These are phyloP conservation scores for Falco punctatus DNA, from an alignment of 2,113 vertebrate genomes.

Conservation along the genomic window DNA sequence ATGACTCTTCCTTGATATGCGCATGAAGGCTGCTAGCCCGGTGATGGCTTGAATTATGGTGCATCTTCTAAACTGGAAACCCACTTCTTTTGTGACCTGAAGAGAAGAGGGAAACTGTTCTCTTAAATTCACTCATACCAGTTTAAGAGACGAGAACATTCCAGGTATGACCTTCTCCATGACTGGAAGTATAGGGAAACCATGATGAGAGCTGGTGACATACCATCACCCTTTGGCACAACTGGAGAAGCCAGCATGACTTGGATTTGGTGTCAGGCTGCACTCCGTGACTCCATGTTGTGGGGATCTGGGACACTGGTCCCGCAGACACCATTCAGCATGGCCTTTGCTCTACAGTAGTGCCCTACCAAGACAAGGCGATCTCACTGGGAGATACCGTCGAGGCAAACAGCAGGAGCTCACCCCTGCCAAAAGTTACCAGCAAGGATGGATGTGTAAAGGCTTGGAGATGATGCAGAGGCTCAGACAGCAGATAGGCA, in stretches of 20 bases:
- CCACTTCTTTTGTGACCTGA: neutral
- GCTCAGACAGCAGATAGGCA: neutral
- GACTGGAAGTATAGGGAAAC: neutral
- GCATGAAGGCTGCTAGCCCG: neutral
- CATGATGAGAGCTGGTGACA: rapidly evolving
- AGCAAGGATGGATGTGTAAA: neutral
- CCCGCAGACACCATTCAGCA: neutral
- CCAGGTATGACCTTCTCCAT: rapidly evolving
- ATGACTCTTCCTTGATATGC: neutral
- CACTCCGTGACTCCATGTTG: neutral
- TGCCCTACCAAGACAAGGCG: neutral
- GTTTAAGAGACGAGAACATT: neutral
- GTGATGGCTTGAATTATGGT: neutral
- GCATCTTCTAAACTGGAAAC: neutral
- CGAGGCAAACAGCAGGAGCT: neutral
- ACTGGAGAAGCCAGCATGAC: rapidly evolving
- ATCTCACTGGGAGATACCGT: neutral
- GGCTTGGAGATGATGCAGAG: neutral
- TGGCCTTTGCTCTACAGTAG: neutral
- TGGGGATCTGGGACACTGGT: neutral
- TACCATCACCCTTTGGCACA: neutral
- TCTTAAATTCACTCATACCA: neutral
- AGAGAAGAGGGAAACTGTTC: neutral
- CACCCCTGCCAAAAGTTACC: neutral
- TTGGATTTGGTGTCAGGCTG: neutral